phyloP scores from a whole-genome alignment of 2,797 vertebrate genomes.

The Synanceia verrucosa region DNA sequence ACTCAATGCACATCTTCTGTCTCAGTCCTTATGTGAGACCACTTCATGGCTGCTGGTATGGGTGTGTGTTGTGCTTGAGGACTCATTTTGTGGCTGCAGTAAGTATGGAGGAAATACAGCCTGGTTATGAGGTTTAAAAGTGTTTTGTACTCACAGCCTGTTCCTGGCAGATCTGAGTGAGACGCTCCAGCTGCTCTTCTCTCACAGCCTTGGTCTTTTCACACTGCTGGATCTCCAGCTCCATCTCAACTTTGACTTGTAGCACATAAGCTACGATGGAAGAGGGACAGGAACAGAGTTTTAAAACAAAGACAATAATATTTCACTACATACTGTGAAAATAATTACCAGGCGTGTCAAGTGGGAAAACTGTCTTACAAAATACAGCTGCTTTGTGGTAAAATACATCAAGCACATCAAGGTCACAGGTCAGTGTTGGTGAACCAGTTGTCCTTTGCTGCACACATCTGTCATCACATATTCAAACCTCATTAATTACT shows the following conservation, averaged over 20 bases:
- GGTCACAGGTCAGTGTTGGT: conserved; percentile 21
- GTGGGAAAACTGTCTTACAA: not conserved
- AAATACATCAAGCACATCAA: not conserved
- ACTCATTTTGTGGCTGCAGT: not conserved
- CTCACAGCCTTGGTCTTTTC: conserved; percentile 95
- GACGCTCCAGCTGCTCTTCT: conserved; percentile 96
- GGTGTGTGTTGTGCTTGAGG: not conserved
- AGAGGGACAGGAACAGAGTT: not conserved
- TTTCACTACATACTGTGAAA: not conserved
- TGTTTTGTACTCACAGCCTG: conserved; percentile 89
- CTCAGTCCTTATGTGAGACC: not conserved
- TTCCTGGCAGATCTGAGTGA: conserved; percentile 99
- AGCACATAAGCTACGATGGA: conserved; percentile 88
- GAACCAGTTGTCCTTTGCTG: not conserved
- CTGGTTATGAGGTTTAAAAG: not conserved
- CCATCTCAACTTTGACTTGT: conserved; percentile 97
- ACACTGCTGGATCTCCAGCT: conserved; percentile 95
- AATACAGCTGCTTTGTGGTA: not conserved
- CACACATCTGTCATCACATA: conserved; percentile 18
- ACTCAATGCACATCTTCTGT: not conserved
- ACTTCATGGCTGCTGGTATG: not conserved
- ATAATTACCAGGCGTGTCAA: not conserved
- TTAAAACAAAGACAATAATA: not conserved
- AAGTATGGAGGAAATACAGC: not conserved
- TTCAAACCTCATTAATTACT: conserved; percentile 17